These are phyloP conservation scores for Oenanthe melanoleuca DNA, from an alignment of 2,113 vertebrate species.

Conservation along the genomic window DNA sequence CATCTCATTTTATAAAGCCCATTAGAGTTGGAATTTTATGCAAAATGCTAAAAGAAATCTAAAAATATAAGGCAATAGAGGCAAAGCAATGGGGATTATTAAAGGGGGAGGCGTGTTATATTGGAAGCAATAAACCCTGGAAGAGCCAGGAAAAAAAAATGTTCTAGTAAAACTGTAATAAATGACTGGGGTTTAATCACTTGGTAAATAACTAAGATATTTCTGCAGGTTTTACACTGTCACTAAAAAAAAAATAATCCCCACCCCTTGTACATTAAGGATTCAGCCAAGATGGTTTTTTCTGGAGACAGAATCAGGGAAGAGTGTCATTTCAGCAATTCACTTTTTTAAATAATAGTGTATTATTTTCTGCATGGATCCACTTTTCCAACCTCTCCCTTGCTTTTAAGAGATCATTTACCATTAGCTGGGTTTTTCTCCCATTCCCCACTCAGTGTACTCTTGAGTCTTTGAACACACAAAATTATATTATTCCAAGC, in stretches of 20 bases:
- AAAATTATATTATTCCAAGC: constrained; percentile 46
- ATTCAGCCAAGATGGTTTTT: constrained; percentile 59
- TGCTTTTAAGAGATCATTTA: constrained; percentile 76
- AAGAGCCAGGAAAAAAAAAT: constrained; percentile 70
- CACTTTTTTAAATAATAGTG: constrained; percentile 74
- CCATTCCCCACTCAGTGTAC: background rate
- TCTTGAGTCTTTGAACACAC: constrained; percentile 64
- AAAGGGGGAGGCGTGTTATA: constrained; percentile 56
- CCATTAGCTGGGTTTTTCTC: constrained; percentile 23
- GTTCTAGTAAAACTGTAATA: constrained; percentile 71
- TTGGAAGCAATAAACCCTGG: constrained; percentile 69
- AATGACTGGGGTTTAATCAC: constrained; percentile 76
- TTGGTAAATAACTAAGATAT: constrained; percentile 75
- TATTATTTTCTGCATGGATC: constrained; percentile 72
- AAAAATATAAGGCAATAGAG: constrained; percentile 74
- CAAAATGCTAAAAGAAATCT: constrained; percentile 67
- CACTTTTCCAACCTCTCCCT: constrained; percentile 62
- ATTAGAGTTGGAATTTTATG: constrained; percentile 73
- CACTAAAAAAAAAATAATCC: background rate
- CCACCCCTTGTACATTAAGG: constrained; percentile 31
- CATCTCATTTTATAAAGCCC: constrained; percentile 72
- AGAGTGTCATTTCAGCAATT: constrained; percentile 73
- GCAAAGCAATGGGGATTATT: constrained; percentile 74
- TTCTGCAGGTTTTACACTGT: constrained; percentile 66
- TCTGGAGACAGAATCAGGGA: constrained; percentile 27